Evolutionary conservation across 1,140 invertebrate species (phyloP).

Genomic region (Tetramorium alpestre): DNA sequence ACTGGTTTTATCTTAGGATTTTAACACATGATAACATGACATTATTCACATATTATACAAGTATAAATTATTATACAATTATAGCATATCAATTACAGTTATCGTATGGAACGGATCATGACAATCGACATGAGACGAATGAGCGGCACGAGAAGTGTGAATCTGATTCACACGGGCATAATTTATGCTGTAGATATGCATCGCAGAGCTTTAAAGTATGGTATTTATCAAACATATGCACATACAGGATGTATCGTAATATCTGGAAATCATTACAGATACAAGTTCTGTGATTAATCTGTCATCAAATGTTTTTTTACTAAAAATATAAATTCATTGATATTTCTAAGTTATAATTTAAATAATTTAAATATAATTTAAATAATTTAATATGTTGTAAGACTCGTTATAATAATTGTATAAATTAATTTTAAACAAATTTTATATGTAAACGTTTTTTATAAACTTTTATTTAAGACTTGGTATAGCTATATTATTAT

Average conservation of each 20-base stretch:
- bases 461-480: background rate
- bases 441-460: background rate
- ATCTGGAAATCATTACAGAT: background rate
- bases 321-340: background rate
- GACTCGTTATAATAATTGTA: too few relatives aligned
- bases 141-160: background rate
- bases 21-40: too few relatives aligned
- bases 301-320: background rate
- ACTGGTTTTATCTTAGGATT: too few relatives aligned
- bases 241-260: background rate
- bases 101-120: conserved; percentile 14
- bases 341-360: background rate
- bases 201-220: conserved; percentile 20
- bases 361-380: background rate
- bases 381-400: background rate
- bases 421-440: background rate
- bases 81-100: background rate
- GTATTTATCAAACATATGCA: background rate
- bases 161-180: background rate
- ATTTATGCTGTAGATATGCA: conserved; percentile 34
- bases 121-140: background rate
- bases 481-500: background rate
- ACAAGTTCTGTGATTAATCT: background rate
- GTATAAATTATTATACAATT: background rate
- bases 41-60: background rate